Evolutionary conservation across 2,888 invertebrate species (phyloP), one percentile per base, ranked within the genome.

Genomic region (Ophion slaviceki): DNA sequence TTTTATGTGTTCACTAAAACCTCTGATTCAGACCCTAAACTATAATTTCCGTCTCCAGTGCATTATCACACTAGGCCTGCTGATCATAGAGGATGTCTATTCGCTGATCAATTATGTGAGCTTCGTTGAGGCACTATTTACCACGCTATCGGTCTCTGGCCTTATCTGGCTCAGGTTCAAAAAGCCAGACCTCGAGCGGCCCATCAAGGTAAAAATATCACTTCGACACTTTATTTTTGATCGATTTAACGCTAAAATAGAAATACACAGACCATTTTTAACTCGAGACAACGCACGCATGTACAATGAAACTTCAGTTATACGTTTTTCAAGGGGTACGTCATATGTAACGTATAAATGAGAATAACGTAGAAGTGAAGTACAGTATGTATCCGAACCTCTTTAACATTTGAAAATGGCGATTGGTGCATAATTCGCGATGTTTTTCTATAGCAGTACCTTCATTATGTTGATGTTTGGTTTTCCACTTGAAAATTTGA

Each of bases 91-190:
- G 92, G 97, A 99, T 94, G 97, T 98, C 77, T 98, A 98, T 92
- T 96, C 96, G 10, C 95, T 99, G 84, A 98, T 99, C 92, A 98
- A 98, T 93, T 98, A 98, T 94, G 97, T 98, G 86, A 97, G 97
- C 82, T 98, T 98, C 91, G 98, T 98, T 81, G 99, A 99, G 94
- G 97, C 98, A 80, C 94, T 98, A 61, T 98, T 98, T 94, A 98
- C 97, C 36, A 95, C 97, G 61, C 95, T 97, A 87, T 98, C 98
- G 40, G 97, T 99, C 6, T 95, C 96, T 47, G 98, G 98, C 24
- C 95, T 99, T 70, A 94, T 99, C 24, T 98, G 97, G 96, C 95
- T 99, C 94, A 96, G 99, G 72, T 96, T 96, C 92, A 97, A 96
- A 87, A 95, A 95, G 85, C 98, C 99, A 0, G 94, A 97, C 88